Conservation (phyloP, 1,140 invertebrate genomes). For the Orchestia grillus region DNA sequence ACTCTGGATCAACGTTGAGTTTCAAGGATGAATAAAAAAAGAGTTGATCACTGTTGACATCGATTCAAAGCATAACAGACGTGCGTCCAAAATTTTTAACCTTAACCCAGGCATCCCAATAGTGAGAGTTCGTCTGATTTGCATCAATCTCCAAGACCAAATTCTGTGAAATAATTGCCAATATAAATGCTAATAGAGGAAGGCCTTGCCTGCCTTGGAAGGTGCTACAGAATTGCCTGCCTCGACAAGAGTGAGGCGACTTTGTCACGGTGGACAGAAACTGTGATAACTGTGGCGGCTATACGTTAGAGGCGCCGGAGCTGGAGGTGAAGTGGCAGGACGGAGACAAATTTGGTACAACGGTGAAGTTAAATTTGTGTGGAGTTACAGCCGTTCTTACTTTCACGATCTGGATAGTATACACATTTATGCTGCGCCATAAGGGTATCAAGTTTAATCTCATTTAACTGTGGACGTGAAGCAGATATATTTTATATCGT, state of each 20-base stretch:
- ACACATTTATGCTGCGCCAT: too few species aligned
- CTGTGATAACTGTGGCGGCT: neutral
- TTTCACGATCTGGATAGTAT: too few species aligned
- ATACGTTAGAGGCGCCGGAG: neutral
- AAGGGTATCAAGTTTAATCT: too few species aligned
- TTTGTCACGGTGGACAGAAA: neutral
- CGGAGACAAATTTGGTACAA: too few species aligned
- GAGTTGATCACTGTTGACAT: neutral
- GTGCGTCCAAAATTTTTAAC: neutral
- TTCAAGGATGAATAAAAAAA: neutral
- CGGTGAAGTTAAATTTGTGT: too few species aligned
- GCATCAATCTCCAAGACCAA: constrained; percentile 38
- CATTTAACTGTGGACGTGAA: too few species aligned
- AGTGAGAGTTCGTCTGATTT: neutral
- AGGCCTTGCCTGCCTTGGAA: neutral
- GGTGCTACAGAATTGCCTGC: constrained; percentile 18
- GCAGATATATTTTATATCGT: too few species aligned
- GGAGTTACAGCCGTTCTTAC: too few species aligned
- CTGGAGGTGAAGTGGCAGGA: neutral
- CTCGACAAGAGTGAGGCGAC: neutral
- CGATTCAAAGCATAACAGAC: neutral
- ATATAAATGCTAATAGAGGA: constrained; percentile 41
- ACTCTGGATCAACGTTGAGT: neutral
- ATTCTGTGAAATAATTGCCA: constrained; percentile 41
- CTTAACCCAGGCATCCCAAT: neutral